Evolutionary conservation across 2,797 vertebrate species (phyloP).

Genomic region (Cryptoblepharus egeriae): DNA sequence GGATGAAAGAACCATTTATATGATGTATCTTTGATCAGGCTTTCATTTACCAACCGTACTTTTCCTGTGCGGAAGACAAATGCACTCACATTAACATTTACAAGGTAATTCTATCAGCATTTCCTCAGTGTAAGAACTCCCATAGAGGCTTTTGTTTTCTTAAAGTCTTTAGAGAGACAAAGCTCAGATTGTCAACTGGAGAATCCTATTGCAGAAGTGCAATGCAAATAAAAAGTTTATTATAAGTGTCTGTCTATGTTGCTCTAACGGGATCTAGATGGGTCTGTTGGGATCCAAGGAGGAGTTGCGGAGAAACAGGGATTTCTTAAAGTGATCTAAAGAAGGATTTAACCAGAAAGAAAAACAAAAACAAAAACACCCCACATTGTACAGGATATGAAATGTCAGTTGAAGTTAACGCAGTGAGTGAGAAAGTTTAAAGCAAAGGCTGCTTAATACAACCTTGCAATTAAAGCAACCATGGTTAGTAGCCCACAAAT

Average conservation of each 20-base stretch:
- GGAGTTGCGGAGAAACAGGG: constrained; percentile 1
- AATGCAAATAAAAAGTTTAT: constrained; percentile 30
- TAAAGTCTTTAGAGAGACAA: constrained; percentile 22
- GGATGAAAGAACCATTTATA: constrained; percentile 46
- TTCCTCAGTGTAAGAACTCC: constrained; percentile 22
- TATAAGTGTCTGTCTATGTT: background rate
- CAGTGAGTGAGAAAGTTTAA: background rate
- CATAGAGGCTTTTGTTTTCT: constrained; percentile 10
- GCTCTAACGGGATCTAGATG: constrained; percentile 21
- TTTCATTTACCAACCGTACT: constrained; percentile 14
- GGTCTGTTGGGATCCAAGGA: constrained; percentile 13
- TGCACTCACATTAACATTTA: constrained; percentile 23
- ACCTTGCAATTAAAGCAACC: background rate
- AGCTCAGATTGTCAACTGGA: constrained; percentile 4
- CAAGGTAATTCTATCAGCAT: constrained; percentile 25
- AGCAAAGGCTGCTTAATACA: background rate
- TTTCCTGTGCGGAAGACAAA: constrained; percentile 22
- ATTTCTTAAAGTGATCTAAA: constrained; percentile 40
- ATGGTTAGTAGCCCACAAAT: background rate
- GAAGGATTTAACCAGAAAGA: background rate
- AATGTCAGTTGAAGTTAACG: background rate
- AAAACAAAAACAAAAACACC: background rate
- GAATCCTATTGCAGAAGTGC: constrained; percentile 21
- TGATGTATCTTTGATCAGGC: constrained; percentile 24
- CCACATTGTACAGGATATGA: background rate